Conservation (phyloP, 2,888 invertebrate species). For the Limnephilus lunatus region DNA sequence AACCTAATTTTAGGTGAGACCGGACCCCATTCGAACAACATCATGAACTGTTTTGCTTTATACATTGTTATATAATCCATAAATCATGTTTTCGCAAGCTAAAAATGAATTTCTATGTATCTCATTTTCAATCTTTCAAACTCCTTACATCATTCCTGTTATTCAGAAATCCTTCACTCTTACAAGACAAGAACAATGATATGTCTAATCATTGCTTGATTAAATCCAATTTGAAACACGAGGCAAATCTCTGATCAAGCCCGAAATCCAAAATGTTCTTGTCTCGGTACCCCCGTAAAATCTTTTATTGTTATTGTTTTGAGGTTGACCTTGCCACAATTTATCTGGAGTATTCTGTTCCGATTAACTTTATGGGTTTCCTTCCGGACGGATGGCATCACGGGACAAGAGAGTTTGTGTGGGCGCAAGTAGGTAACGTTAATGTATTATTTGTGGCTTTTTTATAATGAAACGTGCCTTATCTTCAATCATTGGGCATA, state of each 20-base stretch:
- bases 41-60: no score
- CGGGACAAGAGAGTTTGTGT: background rate
- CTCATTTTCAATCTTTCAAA: background rate
- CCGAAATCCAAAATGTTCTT: background rate
- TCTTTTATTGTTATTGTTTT: constrained; percentile 2
- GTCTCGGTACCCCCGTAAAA: background rate
- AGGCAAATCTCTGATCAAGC: background rate
- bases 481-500: background rate
- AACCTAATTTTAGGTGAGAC: no score
- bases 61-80: no score
- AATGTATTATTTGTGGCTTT: background rate
- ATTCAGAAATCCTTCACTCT: background rate
- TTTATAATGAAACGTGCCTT: background rate
- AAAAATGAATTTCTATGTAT: no score
- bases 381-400: background rate
- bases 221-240: background rate
- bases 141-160: background rate
- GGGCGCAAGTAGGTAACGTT: background rate
- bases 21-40: no score
- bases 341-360: background rate
- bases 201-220: background rate
- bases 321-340: background rate
- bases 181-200: background rate
- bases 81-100: no score
- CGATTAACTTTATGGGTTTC: background rate